phyloP scores from a whole-genome alignment of 2,888 invertebrate genomes.

The Zaprionus bogoriensis region DNA sequence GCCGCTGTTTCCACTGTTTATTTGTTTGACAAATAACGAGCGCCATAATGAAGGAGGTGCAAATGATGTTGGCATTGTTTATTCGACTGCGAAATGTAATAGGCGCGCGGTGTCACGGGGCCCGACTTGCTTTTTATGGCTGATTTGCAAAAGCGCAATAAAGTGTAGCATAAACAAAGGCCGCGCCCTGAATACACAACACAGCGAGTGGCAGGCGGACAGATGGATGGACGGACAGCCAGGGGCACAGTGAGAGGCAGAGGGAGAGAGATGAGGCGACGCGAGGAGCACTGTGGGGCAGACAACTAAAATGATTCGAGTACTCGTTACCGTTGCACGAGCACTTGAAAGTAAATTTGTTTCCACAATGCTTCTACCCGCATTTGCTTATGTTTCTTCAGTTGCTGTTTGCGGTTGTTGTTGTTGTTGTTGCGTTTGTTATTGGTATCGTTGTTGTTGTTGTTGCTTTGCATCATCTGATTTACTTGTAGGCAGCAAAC shows the following conservation, averaged over 20 bases:
- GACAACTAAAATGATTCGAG: slow-evolving; percentile 60
- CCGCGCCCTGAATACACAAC: slow-evolving; percentile 67
- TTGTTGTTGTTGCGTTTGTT: slow-evolving; percentile 6
- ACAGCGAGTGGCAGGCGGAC: slow-evolving; percentile 9
- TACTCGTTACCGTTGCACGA: slow-evolving; percentile 55
- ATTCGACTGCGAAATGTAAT: slow-evolving; percentile 78
- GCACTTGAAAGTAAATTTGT: slow-evolving; percentile 74
- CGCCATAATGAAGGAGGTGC: slow-evolving; percentile 79
- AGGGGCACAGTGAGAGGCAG: background rate
- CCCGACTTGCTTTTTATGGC: slow-evolving; percentile 70
- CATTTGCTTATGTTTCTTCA: slow-evolving; percentile 44
- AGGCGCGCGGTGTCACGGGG: slow-evolving; percentile 68
- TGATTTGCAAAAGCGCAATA: slow-evolving; percentile 79
- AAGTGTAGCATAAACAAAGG: slow-evolving; percentile 78
- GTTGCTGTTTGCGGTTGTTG: slow-evolving; percentile 7
- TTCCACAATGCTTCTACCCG: slow-evolving; percentile 56
- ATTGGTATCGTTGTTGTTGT: slow-evolving; percentile 6
- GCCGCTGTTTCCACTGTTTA: slow-evolving; percentile 53
- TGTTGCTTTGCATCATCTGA: slow-evolving; percentile 39
- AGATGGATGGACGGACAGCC: slow-evolving; percentile 6
- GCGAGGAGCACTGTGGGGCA: slow-evolving; percentile 6
- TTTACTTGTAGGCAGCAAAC: slow-evolving; percentile 49
- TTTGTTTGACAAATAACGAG: slow-evolving; percentile 80
- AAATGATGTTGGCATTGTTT: slow-evolving; percentile 80
- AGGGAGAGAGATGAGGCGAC: too few species aligned